phyloP scores from a whole-genome alignment of 1,140 invertebrate species.

The Cyclina sinensis region DNA sequence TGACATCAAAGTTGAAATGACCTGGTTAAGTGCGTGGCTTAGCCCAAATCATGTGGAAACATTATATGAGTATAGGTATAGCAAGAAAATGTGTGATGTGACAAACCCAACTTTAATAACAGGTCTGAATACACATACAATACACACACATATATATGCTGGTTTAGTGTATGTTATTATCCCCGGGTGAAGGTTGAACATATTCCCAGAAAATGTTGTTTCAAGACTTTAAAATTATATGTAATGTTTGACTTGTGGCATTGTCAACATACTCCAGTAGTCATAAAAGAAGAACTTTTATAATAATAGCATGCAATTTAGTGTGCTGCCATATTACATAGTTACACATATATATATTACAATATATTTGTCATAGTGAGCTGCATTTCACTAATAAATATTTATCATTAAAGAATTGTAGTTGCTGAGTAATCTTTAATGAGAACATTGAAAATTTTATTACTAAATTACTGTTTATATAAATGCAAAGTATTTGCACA shows the following conservation, averaged over 20 bases:
- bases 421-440: no score
- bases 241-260: background rate
- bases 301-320: background rate
- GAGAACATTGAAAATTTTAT: no score
- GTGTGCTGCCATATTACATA: no score
- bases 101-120: background rate
- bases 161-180: background rate
- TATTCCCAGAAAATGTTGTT: background rate
- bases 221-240: background rate
- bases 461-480: no score
- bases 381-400: no score
- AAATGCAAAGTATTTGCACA: no score
- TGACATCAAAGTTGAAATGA: conserved; percentile 53
- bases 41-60: conserved; percentile 46
- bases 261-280: background rate
- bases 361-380: no score
- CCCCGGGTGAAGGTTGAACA: background rate
- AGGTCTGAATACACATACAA: background rate
- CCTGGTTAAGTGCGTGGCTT: conserved; percentile 15
- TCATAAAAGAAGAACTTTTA: no score
- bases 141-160: background rate
- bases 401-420: no score
- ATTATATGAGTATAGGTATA: conserved; percentile 13
- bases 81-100: background rate
- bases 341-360: no score